Conservation (phyloP, 1,140 invertebrate species). For the Anthonomus grandis region DNA sequence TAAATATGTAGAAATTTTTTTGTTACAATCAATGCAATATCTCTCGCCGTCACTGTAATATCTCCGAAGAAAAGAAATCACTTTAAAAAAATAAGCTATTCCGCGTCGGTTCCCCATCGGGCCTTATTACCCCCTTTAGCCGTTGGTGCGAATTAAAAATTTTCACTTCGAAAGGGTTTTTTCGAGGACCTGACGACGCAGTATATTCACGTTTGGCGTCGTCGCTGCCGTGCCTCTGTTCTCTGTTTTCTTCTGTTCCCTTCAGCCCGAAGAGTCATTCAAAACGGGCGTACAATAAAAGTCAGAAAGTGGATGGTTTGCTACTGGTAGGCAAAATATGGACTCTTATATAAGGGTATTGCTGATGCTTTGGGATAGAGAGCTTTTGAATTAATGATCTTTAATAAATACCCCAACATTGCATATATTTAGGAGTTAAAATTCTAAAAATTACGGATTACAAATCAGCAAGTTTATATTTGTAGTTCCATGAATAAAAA, state of each 20-base stretch:
- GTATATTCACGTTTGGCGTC: slow-evolving; percentile 7
- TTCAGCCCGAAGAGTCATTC: slow-evolving; percentile 10
- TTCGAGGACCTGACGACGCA: slow-evolving; percentile 19
- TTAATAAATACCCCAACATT: neutral
- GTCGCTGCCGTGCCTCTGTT: neutral
- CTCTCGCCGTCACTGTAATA: too few relatives aligned
- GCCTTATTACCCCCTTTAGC: slow-evolving; percentile 12
- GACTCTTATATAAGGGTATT: neutral
- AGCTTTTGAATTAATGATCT: neutral
- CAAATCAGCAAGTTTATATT: neutral
- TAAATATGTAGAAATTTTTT: too few relatives aligned
- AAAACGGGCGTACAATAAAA: slow-evolving; percentile 10
- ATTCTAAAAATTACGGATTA: neutral
- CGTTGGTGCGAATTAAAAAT: slow-evolving; percentile 17
- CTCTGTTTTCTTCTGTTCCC: too few relatives aligned
- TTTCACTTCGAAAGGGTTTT: slow-evolving; percentile 16
- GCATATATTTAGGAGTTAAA: neutral
- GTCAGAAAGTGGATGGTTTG: neutral
- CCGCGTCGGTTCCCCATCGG: neutral
- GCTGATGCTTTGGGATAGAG: neutral
- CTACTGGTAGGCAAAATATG: slow-evolving; percentile 15
- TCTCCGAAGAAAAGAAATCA: slow-evolving; percentile 1
- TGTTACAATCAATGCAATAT: too few relatives aligned
- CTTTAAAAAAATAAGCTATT: slow-evolving; percentile 7
- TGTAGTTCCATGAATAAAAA: neutral